Percentiles rank a stretch among this genome's conserved stretches.
Conservation (phyloP, 2,113 vertebrate genomes). For the Labeo catla region DNA sequence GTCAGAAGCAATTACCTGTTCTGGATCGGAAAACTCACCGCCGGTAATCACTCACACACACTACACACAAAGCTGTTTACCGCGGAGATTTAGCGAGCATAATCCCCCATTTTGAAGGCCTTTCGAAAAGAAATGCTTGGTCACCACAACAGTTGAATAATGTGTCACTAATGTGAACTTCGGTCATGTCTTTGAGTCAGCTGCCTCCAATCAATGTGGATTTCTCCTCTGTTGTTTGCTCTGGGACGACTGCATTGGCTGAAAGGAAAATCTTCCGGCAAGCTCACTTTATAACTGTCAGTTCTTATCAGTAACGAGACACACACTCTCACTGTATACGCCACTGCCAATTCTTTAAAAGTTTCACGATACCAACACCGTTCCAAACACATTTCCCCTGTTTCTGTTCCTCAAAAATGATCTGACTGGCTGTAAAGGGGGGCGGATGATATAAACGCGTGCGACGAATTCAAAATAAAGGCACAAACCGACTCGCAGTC, state of each 20-base stretch:
- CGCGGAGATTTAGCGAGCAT: constrained; percentile 5
- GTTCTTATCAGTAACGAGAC: constrained; percentile 17
- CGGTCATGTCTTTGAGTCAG: constrained; percentile 33
- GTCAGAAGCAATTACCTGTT: constrained; percentile 35
- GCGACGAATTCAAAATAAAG: constrained; percentile 18
- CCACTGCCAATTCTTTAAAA: not conserved
- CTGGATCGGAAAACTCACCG: constrained; percentile 11
- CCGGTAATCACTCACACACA: constrained; percentile 35
- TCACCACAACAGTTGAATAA: constrained; percentile 34
- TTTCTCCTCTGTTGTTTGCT: constrained; percentile 16
- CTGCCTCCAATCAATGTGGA: constrained; percentile 29
- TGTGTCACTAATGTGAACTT: constrained; percentile 48
- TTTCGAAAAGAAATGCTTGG: constrained; percentile 15
- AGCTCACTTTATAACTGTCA: constrained; percentile 34
- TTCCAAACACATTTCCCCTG: not conserved
- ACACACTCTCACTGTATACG: constrained; percentile 3
- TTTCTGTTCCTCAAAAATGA: not conserved
- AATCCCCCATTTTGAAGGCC: constrained; percentile 15
- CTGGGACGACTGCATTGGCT: not conserved
- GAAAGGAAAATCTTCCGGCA: constrained; percentile 7
- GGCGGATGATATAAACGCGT: not conserved
- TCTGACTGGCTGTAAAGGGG: not conserved
- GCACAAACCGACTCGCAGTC: not conserved
- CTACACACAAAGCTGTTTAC: constrained; percentile 34
- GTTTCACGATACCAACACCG: not conserved